Evolutionary conservation across 2,888 invertebrate genomes (phyloP).

Genomic region (Strigamia maritima): DNA sequence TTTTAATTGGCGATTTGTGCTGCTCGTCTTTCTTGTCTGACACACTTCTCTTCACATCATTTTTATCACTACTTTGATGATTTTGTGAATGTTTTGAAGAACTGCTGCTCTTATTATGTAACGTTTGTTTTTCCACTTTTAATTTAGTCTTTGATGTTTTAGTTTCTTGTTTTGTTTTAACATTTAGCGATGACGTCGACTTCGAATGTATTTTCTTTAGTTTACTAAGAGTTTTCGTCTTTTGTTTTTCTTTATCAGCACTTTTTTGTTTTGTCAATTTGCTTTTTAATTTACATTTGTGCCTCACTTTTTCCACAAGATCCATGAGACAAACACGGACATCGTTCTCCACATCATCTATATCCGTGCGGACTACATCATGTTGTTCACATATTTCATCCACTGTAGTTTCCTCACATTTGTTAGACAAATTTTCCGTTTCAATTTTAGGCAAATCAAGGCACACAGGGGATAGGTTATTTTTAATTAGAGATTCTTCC

Average conservation of each 20-base stretch:
- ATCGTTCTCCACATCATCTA: not conserved
- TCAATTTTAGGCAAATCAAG: conserved; percentile 6
- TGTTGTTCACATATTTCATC: not conserved
- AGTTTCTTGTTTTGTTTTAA: not conserved
- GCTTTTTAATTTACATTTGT: not conserved
- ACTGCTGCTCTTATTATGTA: not conserved
- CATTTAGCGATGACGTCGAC: not conserved
- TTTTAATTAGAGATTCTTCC: not conserved
- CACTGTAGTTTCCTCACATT: not conserved
- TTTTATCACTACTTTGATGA: not conserved
- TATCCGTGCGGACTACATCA: not conserved
- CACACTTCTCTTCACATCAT: not conserved
- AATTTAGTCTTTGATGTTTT: not conserved
- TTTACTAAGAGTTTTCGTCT: not conserved
- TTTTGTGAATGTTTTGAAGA: not conserved
- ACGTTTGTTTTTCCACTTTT: not conserved
- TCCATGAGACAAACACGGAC: not conserved
- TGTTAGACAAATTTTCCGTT: not conserved
- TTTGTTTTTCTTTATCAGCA: not conserved
- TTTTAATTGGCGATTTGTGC: not conserved
- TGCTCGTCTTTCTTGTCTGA: not conserved
- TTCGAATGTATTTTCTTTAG: not conserved
- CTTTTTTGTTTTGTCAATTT: not conserved
- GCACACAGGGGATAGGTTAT: not conserved
- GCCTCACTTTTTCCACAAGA: not conserved